These are phyloP conservation scores for Hirtodrosophila duncani DNA, from an alignment of 2,888 invertebrate species.

Conservation along the genomic window DNA sequence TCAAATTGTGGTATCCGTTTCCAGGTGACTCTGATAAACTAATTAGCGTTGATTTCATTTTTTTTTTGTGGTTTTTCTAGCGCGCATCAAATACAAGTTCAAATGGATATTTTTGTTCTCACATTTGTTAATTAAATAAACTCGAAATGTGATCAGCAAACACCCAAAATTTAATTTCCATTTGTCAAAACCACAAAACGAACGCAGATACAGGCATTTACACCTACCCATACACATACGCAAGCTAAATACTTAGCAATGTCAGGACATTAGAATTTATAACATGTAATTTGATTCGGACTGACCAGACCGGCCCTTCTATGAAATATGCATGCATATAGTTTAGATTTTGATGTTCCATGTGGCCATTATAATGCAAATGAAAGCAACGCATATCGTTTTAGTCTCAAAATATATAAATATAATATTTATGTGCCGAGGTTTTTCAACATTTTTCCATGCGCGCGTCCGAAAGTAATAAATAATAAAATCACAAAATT, in stretches of 20 bases:
- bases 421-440: conserved; percentile 64
- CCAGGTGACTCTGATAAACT: conserved; percentile 53
- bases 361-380: conserved; percentile 67
- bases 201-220: conserved; percentile 7
- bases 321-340: conserved; percentile 60
- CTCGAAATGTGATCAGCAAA: conserved; percentile 32
- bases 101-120: conserved; percentile 23
- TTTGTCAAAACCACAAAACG: conserved; percentile 47
- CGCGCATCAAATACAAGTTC: conserved; percentile 16
- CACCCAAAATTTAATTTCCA: conserved; percentile 41
- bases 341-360: conserved; percentile 62
- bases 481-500: conserved; percentile 64
- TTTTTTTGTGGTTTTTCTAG: conserved; percentile 25
- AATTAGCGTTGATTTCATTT: conserved; percentile 57
- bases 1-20: too few species aligned
- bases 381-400: conserved; percentile 20
- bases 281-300: conserved; percentile 45
- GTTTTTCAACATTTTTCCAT: too few species aligned
- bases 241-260: conserved; percentile 11
- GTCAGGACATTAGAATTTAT: conserved; percentile 55
- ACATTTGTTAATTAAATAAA: conserved; percentile 29
- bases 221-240: conserved; percentile 1
- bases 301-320: conserved; percentile 14
- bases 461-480: too few species aligned
- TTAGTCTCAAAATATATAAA: conserved; percentile 17